These are phyloP conservation scores for Diadema setosum DNA, from an alignment of 35 echinoderm and acorn worm genomes.

Conservation along the genomic window DNA sequence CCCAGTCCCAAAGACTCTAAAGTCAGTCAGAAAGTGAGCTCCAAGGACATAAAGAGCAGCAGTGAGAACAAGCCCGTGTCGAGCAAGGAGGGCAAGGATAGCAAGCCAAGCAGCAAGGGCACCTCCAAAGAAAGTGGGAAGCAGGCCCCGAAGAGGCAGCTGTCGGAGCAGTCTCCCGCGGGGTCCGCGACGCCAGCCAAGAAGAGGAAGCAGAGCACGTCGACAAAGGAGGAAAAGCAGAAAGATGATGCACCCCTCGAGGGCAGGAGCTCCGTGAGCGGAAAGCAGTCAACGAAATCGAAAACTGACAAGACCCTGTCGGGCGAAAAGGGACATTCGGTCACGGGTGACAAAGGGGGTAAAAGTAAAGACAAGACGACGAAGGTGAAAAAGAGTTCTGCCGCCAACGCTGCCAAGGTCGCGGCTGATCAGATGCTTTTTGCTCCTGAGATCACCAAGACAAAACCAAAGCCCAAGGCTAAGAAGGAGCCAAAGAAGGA, in stretches of 20 bases:
- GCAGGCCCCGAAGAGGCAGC: background rate
- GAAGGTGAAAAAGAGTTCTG: slow-evolving; percentile 43
- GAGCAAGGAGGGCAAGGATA: slow-evolving; percentile 30
- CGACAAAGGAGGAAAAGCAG: slow-evolving; percentile 35
- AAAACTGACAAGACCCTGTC: slow-evolving; percentile 39
- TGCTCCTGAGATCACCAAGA: slow-evolving; percentile 64
- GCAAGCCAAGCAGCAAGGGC: slow-evolving; percentile 22
- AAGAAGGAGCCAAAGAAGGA: slow-evolving; percentile 9
- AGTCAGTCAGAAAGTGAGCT: slow-evolving; percentile 1
- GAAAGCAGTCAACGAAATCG: background rate
- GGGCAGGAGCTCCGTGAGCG: slow-evolving; percentile 26
- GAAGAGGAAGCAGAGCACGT: slow-evolving; percentile 78
- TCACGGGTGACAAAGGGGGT: background rate
- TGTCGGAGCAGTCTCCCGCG: background rate
- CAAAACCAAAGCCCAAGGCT: slow-evolving; percentile 37
- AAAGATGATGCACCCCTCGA: slow-evolving; percentile 26
- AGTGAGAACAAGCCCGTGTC: slow-evolving; percentile 21
- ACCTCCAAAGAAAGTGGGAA: slow-evolving; percentile 19
- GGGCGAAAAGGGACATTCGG: background rate
- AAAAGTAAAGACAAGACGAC: slow-evolving; percentile 10
- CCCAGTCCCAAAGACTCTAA: slow-evolving; percentile 34
- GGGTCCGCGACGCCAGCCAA: slow-evolving; percentile 39
- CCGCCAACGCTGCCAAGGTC: slow-evolving; percentile 4
- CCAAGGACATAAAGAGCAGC: slow-evolving; percentile 24
- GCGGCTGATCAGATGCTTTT: slow-evolving; percentile 55